Conservation (phyloP, 2,888 invertebrate species). For the Rhagonycha fulva region DNA sequence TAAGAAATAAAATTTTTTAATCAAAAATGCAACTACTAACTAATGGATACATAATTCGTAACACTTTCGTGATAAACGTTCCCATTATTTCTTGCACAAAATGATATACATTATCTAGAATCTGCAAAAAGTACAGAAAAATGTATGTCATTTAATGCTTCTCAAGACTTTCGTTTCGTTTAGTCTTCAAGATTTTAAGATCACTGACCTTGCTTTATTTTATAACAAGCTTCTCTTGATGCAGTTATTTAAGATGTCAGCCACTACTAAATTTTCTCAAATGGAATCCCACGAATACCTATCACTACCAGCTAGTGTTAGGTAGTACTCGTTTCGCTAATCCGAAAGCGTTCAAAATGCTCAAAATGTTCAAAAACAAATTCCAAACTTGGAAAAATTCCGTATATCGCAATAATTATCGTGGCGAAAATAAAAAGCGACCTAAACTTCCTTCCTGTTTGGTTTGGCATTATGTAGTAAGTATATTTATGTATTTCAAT, state of each 20-base stretch:
- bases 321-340: background rate
- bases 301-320: background rate
- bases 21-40: background rate
- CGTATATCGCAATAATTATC: background rate
- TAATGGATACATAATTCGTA: conserved; percentile 4
- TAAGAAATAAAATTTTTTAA: background rate
- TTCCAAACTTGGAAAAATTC: too few species aligned
- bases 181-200: conserved; percentile 31
- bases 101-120: conserved; percentile 7
- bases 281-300: background rate
- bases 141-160: conserved; percentile 29
- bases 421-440: background rate
- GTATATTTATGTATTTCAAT: background rate
- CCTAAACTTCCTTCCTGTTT: conserved; percentile 32
- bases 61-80: conserved; percentile 11
- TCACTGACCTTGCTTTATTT: conserved; percentile 25
- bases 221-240: background rate
- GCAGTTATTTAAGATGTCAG: conserved; percentile 1
- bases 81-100: conserved; percentile 9
- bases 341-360: background rate
- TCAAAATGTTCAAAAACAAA: background rate
- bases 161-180: conserved; percentile 30
- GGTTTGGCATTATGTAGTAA: background rate
- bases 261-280: background rate
- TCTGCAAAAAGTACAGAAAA: conserved; percentile 21